Conservation (phyloP, 2,113 vertebrate genomes). For the Seriola aureovittata region DNA sequence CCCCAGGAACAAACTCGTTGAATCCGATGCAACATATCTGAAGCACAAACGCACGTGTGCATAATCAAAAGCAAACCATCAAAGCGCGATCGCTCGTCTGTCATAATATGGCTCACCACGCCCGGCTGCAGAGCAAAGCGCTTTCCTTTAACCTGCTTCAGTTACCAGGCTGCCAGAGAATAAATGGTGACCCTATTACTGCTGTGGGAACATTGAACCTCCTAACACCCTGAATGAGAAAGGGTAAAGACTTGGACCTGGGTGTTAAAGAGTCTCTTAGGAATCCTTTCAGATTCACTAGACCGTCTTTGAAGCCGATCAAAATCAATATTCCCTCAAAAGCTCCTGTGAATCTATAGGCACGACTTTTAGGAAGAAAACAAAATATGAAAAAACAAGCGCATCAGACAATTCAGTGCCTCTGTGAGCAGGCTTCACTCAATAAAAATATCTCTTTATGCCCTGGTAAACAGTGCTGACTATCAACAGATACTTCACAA, state of each 20-base stretch:
- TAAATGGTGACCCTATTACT: slow-evolving; percentile 50
- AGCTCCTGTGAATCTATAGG: slow-evolving; percentile 13
- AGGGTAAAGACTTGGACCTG: slow-evolving; percentile 39
- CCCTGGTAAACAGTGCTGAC: slow-evolving; percentile 38
- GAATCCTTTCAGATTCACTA: slow-evolving; percentile 44
- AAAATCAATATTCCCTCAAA: slow-evolving; percentile 54
- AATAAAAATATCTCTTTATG: slow-evolving; percentile 24
- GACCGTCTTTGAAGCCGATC: slow-evolving; percentile 47
- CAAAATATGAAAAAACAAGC: background rate
- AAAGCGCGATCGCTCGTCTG: slow-evolving; percentile 12
- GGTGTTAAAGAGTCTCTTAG: slow-evolving; percentile 53
- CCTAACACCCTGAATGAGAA: slow-evolving; percentile 36
- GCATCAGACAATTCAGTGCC: background rate
- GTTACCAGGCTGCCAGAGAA: slow-evolving; percentile 48
- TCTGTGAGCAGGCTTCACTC: slow-evolving; percentile 10
- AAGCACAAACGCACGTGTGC: slow-evolving; percentile 6
- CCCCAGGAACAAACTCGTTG: background rate
- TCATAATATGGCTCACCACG: slow-evolving; percentile 6
- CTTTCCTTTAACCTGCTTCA: slow-evolving; percentile 55
- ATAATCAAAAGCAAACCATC: slow-evolving; percentile 6
- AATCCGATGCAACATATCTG: background rate
- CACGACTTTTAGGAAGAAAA: slow-evolving; percentile 20
- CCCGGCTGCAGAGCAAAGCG: slow-evolving; percentile 3
- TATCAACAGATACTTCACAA: slow-evolving; percentile 52
- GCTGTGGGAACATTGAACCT: slow-evolving; percentile 50